These are phyloP conservation scores for Psittacula echo DNA, from an alignment of 2,797 vertebrate genomes.

Conservation along the genomic window DNA sequence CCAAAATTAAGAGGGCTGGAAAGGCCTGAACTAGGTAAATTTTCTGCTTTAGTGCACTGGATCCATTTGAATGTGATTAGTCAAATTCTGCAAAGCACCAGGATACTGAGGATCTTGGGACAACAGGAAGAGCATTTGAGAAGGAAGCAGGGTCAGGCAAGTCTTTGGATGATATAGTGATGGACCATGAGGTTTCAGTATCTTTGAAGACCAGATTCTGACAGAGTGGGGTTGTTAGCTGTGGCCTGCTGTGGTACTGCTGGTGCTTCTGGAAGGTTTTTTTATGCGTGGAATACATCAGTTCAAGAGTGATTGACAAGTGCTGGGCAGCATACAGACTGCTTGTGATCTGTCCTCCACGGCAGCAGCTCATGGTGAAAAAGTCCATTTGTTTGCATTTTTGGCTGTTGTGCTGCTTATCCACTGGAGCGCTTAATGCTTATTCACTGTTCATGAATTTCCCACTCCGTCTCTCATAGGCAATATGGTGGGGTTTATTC, in stretches of 20 bases:
- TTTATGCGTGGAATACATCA: neutral
- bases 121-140: neutral
- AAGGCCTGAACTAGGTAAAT: neutral
- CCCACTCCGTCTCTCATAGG: fast-evolving
- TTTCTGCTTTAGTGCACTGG: neutral
- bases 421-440: neutral
- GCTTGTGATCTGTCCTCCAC: neutral
- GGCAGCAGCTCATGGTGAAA: neutral
- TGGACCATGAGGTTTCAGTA: neutral
- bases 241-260: neutral
- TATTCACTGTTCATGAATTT: neutral
- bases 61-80: neutral
- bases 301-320: neutral
- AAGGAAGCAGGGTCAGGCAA: neutral
- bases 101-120: neutral
- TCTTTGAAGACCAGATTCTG: neutral
- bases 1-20: neutral
- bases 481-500: neutral
- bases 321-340: neutral
- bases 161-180: neutral
- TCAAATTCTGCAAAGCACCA: neutral
- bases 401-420: neutral
- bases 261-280: neutral
- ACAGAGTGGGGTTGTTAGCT: neutral
- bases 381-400: neutral